These are phyloP conservation scores for Hyposoter didymator DNA, from an alignment of 2,888 invertebrate genomes.

Conservation along the genomic window DNA sequence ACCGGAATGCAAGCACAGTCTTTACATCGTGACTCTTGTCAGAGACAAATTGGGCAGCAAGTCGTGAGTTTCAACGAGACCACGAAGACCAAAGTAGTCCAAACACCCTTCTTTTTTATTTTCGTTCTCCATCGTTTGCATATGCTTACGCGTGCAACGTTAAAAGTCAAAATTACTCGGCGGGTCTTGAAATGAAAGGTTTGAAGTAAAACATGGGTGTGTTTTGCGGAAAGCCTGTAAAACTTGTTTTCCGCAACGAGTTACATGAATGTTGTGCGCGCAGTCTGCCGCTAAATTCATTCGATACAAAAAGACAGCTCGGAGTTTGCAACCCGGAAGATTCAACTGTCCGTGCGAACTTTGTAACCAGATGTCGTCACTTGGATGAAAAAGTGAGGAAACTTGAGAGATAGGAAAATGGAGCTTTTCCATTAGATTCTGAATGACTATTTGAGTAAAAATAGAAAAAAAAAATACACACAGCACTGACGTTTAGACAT, in stretches of 20 bases:
- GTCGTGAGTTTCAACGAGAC: slow-evolving; percentile 28
- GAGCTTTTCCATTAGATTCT: slow-evolving; percentile 13
- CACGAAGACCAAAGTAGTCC: slow-evolving; percentile 30
- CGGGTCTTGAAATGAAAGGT: background rate
- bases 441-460: slow-evolving; percentile 18
- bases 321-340: slow-evolving; percentile 36
- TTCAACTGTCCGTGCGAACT: slow-evolving; percentile 46
- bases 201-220: slow-evolving; percentile 5
- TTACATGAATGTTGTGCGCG: slow-evolving; percentile 27
- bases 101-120: slow-evolving; percentile 21
- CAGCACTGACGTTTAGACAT: slow-evolving; percentile 69
- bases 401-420: slow-evolving; percentile 16
- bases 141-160: background rate
- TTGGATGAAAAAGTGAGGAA: slow-evolving; percentile 16
- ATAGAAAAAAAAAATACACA: slow-evolving; percentile 6
- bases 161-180: background rate
- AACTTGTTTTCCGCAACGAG: slow-evolving; percentile 28
- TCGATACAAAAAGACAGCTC: slow-evolving; percentile 40
- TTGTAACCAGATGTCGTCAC: slow-evolving; percentile 59
- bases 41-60: slow-evolving; percentile 59
- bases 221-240: slow-evolving; percentile 3
- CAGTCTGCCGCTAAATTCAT: slow-evolving; percentile 41
- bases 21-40: slow-evolving; percentile 40
- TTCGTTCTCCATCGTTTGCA: slow-evolving; percentile 23
- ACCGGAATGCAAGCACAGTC: slow-evolving; percentile 14